Percentiles rank a stretch among this genome's conserved stretches.
Evolutionary conservation across 2,888 invertebrate genomes (phyloP).

Genomic region (Siphlonurus alternatus): DNA sequence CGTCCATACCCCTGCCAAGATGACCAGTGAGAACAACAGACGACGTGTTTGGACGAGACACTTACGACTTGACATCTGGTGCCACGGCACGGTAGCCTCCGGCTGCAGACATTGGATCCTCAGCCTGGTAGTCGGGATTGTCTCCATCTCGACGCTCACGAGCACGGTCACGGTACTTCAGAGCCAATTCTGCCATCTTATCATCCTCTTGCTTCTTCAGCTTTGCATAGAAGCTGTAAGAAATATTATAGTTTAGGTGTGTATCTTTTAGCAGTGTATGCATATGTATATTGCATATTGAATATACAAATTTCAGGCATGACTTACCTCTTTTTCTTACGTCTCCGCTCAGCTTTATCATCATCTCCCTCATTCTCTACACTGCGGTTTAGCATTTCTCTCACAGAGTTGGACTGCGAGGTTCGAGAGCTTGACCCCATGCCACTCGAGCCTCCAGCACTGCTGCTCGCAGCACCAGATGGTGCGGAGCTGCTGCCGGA

Average conservation of each 20-base stretch:
- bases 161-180: conserved; percentile 84
- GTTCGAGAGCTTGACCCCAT: conserved; percentile 8
- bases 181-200: conserved; percentile 81
- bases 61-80: conserved; percentile 81
- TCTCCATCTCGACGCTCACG: conserved; percentile 77
- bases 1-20: conserved; percentile 44
- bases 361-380: conserved; percentile 25
- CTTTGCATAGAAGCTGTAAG: conserved; percentile 62
- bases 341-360: conserved; percentile 65
- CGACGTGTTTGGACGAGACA: conserved; percentile 9
- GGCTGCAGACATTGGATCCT: conserved; percentile 71
- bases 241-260: too few species aligned
- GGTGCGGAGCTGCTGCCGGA: conserved; percentile 21
- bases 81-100: conserved; percentile 88
- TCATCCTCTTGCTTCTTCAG: conserved; percentile 90
- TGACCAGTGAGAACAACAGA: too few species aligned
- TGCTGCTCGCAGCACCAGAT: conserved; percentile 28
- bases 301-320: not conserved
- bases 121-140: conserved; percentile 61
- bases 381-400: conserved; percentile 14
- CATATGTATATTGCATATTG: not conserved
- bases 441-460: conserved; percentile 15
- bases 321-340: conserved; percentile 65
- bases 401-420: not conserved
- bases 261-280: not conserved